Evolutionary conservation across 1,140 invertebrate genomes (phyloP).

Genomic region (Drosophila fuyamai): DNA sequence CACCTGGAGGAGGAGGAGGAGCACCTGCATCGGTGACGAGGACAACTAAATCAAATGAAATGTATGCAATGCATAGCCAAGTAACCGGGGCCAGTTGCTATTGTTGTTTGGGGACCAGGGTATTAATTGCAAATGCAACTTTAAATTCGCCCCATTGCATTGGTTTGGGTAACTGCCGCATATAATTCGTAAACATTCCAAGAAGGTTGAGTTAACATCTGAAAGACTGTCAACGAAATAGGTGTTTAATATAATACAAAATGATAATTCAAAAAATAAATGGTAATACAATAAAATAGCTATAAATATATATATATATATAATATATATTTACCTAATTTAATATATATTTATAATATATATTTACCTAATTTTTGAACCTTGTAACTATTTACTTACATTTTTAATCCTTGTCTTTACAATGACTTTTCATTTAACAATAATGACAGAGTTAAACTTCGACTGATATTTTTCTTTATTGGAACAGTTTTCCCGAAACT

Average conservation of each 20-base stretch:
- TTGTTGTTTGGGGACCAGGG: conserved; percentile 16
- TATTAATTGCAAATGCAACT: conserved; percentile 53
- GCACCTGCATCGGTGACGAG: conserved; percentile 29
- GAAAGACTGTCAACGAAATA: neutral
- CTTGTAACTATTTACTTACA: no score
- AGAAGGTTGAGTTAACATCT: neutral
- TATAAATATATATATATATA: no score
- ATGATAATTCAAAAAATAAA: neutral
- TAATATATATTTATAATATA: no score
- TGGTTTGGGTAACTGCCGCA: conserved; percentile 2
- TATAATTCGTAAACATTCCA: neutral
- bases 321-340: no score
- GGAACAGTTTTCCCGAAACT: neutral
- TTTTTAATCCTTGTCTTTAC: no score
- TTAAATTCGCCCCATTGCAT: conserved; percentile 3
- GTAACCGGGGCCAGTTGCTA: conserved; percentile 7
- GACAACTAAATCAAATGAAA: conserved; percentile 57
- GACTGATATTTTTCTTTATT: no score
- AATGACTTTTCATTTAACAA: no score
- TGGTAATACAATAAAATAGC: no score
- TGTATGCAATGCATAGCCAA: conserved; percentile 46
- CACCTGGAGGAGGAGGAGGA: conserved; percentile 8
- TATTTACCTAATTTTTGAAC: no score
- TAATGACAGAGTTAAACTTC: no score
- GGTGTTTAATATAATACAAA: neutral